phyloP scores from a whole-genome alignment of 1,140 invertebrate genomes.

The Zaprionus africanus region DNA sequence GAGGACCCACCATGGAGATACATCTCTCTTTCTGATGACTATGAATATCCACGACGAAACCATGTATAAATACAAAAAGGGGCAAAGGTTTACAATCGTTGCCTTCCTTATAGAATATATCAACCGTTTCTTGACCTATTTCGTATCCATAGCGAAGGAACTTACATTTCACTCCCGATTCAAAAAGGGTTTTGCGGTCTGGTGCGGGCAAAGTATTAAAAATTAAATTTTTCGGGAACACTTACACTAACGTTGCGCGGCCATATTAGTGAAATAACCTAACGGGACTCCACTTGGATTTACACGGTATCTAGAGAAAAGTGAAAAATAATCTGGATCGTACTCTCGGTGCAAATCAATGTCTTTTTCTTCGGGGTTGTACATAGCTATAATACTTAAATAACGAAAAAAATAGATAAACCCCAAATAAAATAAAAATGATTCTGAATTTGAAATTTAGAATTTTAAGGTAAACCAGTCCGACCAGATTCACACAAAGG shows the following conservation, averaged over 20 bases:
- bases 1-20: background rate
- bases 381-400: background rate
- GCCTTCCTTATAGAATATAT: background rate
- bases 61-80: background rate
- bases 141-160: background rate
- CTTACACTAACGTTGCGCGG: too few relatives aligned
- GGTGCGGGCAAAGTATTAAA: background rate
- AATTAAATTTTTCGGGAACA: too few relatives aligned
- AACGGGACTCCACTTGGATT: background rate
- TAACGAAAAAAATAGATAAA: background rate
- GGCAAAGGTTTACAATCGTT: background rate
- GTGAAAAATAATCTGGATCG: background rate
- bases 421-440: too few relatives aligned
- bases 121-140: background rate
- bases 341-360: background rate
- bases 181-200: background rate
- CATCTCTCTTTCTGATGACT: background rate
- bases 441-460: background rate
- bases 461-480: background rate
- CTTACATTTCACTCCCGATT: background rate
- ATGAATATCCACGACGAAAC: background rate
- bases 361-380: background rate
- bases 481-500: background rate
- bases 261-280: too few relatives aligned
- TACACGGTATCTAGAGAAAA: background rate